A percentile compares a stretch with the other conserved stretches of the same genome.
These are phyloP conservation scores for Clarias macrocephalus DNA, from an alignment of 2,113 vertebrate species.

Conservation along the genomic window DNA sequence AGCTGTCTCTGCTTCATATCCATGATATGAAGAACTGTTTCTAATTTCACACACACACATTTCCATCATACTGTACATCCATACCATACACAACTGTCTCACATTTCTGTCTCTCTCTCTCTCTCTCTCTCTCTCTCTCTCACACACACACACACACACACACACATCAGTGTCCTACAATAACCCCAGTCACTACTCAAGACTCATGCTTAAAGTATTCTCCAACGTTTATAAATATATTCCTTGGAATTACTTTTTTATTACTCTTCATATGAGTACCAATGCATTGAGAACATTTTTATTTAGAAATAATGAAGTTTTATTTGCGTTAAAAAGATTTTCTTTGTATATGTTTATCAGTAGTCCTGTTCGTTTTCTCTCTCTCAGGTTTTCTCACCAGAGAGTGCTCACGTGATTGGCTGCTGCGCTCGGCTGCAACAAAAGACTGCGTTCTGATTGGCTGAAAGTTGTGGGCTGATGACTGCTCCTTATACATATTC, in stretches of 20 bases:
- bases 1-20: background rate
- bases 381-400: background rate
- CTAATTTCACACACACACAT: background rate
- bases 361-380: background rate
- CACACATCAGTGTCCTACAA: background rate
- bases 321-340: background rate
- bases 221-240: background rate
- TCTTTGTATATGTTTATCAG: background rate
- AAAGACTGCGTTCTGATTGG: conserved; percentile 11
- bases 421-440: background rate
- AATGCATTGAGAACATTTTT: background rate
- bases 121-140: background rate
- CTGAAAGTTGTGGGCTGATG: conserved; percentile 29
- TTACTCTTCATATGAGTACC: background rate
- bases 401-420: conserved; percentile 3
- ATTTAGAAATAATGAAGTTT: background rate
- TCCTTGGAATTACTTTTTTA: background rate
- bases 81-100: conserved; percentile 10
- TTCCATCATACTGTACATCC: background rate
- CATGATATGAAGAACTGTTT: background rate
- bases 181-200: background rate
- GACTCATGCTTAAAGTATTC: background rate
- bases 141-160: background rate
- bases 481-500: conserved; percentile 23
- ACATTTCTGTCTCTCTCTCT: too few species aligned